Conservation (phyloP, 2,888 invertebrate species). For the Drosophila paranaensis region DNA sequence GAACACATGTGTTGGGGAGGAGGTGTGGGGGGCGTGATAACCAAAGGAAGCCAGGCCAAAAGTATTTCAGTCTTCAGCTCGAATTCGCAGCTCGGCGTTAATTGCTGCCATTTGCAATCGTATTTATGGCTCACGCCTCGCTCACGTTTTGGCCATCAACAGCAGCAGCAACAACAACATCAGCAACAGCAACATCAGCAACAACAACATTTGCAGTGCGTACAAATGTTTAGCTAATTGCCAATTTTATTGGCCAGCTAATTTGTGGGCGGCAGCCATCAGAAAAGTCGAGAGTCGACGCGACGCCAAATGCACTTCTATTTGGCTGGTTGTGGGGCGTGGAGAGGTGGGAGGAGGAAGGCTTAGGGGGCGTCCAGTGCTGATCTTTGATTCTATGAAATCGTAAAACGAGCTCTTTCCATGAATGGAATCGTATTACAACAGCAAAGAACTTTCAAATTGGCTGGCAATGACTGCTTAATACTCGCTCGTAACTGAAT, state of each 20-base stretch:
- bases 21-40: neutral
- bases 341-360: neutral
- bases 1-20: constrained; percentile 6
- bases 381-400: constrained; percentile 49
- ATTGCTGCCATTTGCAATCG: constrained; percentile 77
- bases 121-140: constrained; percentile 77
- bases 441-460: neutral
- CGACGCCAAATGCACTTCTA: neutral
- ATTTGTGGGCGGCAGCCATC: constrained; percentile 69
- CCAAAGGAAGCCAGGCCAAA: constrained; percentile 7
- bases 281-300: constrained; percentile 48
- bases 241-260: constrained; percentile 70
- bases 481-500: neutral
- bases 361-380: neutral
- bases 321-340: neutral
- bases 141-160: constrained; percentile 76
- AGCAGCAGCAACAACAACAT: constrained; percentile 33
- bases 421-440: constrained; percentile 62
- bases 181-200: constrained; percentile 17
- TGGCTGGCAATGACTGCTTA: neutral
- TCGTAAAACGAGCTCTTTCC: constrained; percentile 32
- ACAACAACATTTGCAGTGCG: constrained; percentile 56
- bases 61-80: constrained; percentile 42
- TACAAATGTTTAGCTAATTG: constrained; percentile 77
- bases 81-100: constrained; percentile 50